A percentile compares a stretch with the other conserved stretches of the same genome.
Evolutionary conservation across 2,888 invertebrate genomes (phyloP).

Genomic region (Trachelus stipa): DNA sequence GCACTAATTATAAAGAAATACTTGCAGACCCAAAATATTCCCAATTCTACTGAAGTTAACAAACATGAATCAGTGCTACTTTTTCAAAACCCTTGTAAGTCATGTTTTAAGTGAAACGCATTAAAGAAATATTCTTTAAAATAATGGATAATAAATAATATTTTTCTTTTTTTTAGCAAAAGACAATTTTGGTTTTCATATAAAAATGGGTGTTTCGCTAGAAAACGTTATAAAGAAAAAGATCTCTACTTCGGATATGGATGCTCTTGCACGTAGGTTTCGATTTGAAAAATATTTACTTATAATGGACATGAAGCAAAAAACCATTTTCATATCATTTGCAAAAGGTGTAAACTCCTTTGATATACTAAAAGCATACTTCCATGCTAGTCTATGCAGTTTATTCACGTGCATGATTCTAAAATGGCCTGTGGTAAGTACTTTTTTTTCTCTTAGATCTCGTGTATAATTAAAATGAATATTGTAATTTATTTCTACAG

Average conservation of each 20-base stretch:
- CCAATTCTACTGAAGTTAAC: constrained; percentile 77
- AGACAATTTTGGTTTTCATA: constrained; percentile 73
- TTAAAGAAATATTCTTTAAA: constrained; percentile 3
- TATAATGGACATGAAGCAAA: constrained; percentile 66
- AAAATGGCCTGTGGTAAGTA: constrained; percentile 55
- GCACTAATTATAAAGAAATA: constrained; percentile 78
- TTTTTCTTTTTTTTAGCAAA: constrained; percentile 68
- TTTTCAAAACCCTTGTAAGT: constrained; percentile 65
- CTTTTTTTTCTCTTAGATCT: constrained; percentile 13
- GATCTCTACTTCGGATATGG: constrained; percentile 58
- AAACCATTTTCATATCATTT: constrained; percentile 71
- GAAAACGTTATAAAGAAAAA: constrained; percentile 54
- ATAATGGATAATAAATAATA: constrained; percentile 9
- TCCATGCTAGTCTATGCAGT: constrained; percentile 74
- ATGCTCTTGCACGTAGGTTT: constrained; percentile 66
- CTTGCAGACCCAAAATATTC: constrained; percentile 72
- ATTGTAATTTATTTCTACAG: constrained; percentile 19
- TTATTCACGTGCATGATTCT: constrained; percentile 63
- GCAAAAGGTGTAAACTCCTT: constrained; percentile 68
- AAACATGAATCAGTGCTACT: constrained; percentile 77
- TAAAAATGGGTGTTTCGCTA: constrained; percentile 73
- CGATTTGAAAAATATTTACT: constrained; percentile 68
- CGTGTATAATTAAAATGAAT: not conserved
- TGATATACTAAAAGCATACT: constrained; percentile 77
- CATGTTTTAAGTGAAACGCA: constrained; percentile 11